Evolutionary conservation across 2,888 invertebrate species (phyloP).

Genomic region (Aproaerema taeniolella): DNA sequence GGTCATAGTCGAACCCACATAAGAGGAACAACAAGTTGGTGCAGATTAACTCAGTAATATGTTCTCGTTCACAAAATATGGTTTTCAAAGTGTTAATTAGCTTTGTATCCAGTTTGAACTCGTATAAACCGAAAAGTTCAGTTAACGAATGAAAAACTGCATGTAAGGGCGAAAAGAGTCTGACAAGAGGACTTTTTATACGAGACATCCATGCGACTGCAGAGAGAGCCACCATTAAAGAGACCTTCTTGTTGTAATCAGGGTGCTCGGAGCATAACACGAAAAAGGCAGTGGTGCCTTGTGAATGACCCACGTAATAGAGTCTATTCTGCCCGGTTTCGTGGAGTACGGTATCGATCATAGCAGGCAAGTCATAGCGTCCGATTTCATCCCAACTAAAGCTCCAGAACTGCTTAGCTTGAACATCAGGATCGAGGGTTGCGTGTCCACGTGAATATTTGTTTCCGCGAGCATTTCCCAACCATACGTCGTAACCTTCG

Average conservation of each 20-base stretch:
- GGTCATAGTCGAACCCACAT: conserved; percentile 74
- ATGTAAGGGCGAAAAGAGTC: conserved; percentile 39
- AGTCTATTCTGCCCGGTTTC: conserved; percentile 65
- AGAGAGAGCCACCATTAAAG: conserved; percentile 72
- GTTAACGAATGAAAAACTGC: conserved; percentile 31
- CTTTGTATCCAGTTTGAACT: conserved; percentile 55
- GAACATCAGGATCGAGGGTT: conserved; percentile 33
- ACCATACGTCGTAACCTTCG: conserved; percentile 85
- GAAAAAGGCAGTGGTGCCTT: conserved; percentile 79
- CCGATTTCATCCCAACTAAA: conserved; percentile 91
- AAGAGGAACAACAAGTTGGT: conserved; percentile 77
- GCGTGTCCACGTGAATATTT: conserved; percentile 78
- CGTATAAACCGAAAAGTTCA: conserved; percentile 70
- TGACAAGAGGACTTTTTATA: conserved; percentile 45
- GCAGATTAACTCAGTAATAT: too few species aligned
- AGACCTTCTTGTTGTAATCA: conserved; percentile 75
- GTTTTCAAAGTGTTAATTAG: conserved; percentile 36
- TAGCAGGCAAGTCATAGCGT: conserved; percentile 85
- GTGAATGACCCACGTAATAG: conserved; percentile 84
- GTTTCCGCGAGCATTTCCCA: conserved; percentile 87
- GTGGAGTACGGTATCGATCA: conserved; percentile 82
- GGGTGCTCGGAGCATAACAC: conserved; percentile 72
- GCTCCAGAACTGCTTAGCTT: conserved; percentile 76
- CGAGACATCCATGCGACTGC: conserved; percentile 75
- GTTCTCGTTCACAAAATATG: conserved; percentile 77